Base-by-base conservation (phyloP, 1,140 invertebrate genomes). In the Adelges cooleyi region DNA sequence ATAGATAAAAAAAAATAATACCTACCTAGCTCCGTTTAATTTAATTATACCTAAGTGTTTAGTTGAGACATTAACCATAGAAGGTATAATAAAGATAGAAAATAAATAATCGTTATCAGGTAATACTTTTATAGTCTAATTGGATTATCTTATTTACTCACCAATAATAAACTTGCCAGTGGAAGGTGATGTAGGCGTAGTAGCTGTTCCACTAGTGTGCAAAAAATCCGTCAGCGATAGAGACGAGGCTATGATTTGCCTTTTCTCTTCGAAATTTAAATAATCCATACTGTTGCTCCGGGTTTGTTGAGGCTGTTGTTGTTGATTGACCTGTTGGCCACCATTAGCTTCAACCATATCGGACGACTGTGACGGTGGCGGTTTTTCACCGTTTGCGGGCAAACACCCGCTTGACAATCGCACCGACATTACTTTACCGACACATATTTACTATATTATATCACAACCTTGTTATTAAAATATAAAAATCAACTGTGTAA, bases 191-290 rank as follows among this genome's bases (percentile, higher is more conserved):
- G 72, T 70, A 25, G 71, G 71, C 9, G 70, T 72, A 18, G 71
- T 72, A 29, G 70, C 70, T 49, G 70, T 68, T 11, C 71, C 71
- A 17, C 77, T 76, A 3, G 78, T 75, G 65, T 68, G 69, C 53
- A 91, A 74, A 73, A 92, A 90, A 74, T 92, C 89, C 56, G 87
- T 89, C 29, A 92, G 76, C 44, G 88, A 91, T 69, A 92, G 74
- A 27, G 88, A 89, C 49, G 88, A 90, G 6, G 89, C 89, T 65
- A 93, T 92, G 68, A 92, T 78, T 76, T 90, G 86, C 67, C 89
- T 78, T 75, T 90, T 90, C 77, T 93, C 89, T 75, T 92, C 87
- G 73, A 92, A 93, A 76, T 92, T 91, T 25, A 92, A 80, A 75
- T 88, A 89, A 77, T 92, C 90, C 77, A 92, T 80, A 70, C 87